These are phyloP conservation scores for Isaurus tuberculatus DNA, from an alignment of 92 coral and sea anemone species.

Conservation along the genomic window DNA sequence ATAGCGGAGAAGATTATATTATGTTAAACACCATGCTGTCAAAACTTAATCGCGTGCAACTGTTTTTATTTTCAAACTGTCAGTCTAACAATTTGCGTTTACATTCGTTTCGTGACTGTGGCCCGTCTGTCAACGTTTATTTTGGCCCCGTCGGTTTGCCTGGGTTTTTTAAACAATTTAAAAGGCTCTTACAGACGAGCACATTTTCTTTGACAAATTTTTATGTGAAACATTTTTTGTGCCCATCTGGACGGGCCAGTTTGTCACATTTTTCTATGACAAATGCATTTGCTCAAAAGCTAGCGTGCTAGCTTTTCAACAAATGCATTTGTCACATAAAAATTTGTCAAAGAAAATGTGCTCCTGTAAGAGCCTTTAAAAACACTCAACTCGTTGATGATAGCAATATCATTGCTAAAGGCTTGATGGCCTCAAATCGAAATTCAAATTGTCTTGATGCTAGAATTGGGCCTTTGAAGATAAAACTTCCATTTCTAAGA, in stretches of 20 bases:
- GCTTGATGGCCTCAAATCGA: background rate
- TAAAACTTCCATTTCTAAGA: background rate
- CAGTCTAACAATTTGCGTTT: background rate
- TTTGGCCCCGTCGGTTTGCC: background rate
- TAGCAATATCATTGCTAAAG: background rate
- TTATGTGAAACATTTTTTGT: too few relatives aligned
- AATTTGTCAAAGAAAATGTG: too few relatives aligned
- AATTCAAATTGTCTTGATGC: background rate
- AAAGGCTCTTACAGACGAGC: too few relatives aligned
- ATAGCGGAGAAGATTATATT: background rate
- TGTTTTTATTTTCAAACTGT: background rate
- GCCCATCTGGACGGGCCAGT: too few relatives aligned
- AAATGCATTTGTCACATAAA: too few relatives aligned
- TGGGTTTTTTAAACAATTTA: background rate
- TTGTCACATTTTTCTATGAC: too few relatives aligned
- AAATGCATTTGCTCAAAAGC: too few relatives aligned
- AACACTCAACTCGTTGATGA: conserved; percentile 6
- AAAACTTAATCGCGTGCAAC: conserved; percentile 18
- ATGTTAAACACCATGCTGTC: background rate
- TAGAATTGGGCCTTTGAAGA: background rate
- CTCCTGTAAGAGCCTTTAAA: too few relatives aligned
- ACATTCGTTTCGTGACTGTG: conserved; percentile 11
- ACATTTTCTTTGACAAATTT: too few relatives aligned
- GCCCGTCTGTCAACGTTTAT: background rate
- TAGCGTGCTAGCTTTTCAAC: too few relatives aligned